Conservation (phyloP, 2,797 vertebrate species). For the Nasua narica region DNA sequence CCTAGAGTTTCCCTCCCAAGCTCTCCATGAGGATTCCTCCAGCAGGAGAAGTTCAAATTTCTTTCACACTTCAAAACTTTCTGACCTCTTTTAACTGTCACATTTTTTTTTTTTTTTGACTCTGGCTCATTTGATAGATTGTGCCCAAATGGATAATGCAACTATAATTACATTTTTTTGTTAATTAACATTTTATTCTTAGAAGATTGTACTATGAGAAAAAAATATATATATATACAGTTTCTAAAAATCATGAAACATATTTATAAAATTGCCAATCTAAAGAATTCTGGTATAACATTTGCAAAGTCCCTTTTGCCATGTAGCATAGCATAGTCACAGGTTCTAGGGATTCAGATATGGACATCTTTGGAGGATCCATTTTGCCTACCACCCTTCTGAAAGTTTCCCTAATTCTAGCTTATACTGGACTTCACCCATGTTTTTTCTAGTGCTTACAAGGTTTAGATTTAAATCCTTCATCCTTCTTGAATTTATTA, state of each 20-base stretch:
- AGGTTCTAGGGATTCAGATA: background rate
- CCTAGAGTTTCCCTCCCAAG: background rate
- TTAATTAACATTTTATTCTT: background rate
- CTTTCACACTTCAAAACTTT: background rate
- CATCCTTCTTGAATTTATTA: background rate
- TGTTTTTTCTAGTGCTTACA: background rate
- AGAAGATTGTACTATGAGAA: background rate
- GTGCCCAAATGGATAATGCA: background rate
- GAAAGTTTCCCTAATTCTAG: background rate
- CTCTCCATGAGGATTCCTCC: background rate
- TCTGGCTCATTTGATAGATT: background rate
- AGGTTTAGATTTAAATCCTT: background rate
- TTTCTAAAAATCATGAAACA: background rate
- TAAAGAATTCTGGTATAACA: background rate
- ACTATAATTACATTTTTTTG: background rate
- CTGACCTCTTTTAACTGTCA: background rate
- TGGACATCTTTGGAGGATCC: background rate
- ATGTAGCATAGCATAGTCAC: background rate
- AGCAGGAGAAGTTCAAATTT: background rate
- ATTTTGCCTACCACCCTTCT: background rate
- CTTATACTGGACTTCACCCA: background rate
- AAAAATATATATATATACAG: background rate
- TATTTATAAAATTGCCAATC: background rate
- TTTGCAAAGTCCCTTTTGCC: background rate
- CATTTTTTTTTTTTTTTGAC: background rate